phyloP scores from a whole-genome alignment of 2,888 invertebrate species.

The Pilophorus perplexus region DNA sequence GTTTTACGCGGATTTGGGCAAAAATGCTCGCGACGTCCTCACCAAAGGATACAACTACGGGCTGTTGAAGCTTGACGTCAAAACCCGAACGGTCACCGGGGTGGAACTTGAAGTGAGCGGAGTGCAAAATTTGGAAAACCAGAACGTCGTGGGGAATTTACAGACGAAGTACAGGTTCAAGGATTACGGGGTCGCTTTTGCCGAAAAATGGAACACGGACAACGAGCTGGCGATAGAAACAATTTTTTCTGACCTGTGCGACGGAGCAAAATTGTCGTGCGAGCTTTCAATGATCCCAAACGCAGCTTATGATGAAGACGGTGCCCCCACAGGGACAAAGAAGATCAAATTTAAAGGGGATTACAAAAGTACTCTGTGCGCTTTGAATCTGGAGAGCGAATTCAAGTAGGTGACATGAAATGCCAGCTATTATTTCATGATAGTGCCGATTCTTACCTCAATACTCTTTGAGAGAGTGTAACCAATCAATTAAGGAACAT shows the following conservation, averaged over 20 bases:
- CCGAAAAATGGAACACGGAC: constrained; percentile 99
- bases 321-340: constrained; percentile 76
- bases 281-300: constrained; percentile 94
- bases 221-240: constrained; percentile 91
- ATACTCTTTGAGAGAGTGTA: too few relatives aligned
- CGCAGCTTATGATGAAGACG: constrained; percentile 54
- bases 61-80: constrained; percentile 90
- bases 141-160: constrained; percentile 84
- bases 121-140: constrained; percentile 86
- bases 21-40: constrained; percentile 93
- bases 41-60: constrained; percentile 96
- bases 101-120: constrained; percentile 94
- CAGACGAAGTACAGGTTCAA: constrained; percentile 92
- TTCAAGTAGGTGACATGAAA: constrained; percentile 75
- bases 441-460: too few relatives aligned
- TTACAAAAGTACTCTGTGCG: constrained; percentile 67
- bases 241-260: constrained; percentile 83
- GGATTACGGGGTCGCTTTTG: constrained; percentile 85
- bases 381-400: constrained; percentile 81
- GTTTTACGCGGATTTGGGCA: constrained; percentile 93
- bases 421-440: too few relatives aligned
- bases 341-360: background rate
- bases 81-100: constrained; percentile 88
- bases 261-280: constrained; percentile 87
- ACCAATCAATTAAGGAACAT: too few relatives aligned